phyloP scores from a whole-genome alignment of 1,140 invertebrate species.

The Grapholita molesta region DNA sequence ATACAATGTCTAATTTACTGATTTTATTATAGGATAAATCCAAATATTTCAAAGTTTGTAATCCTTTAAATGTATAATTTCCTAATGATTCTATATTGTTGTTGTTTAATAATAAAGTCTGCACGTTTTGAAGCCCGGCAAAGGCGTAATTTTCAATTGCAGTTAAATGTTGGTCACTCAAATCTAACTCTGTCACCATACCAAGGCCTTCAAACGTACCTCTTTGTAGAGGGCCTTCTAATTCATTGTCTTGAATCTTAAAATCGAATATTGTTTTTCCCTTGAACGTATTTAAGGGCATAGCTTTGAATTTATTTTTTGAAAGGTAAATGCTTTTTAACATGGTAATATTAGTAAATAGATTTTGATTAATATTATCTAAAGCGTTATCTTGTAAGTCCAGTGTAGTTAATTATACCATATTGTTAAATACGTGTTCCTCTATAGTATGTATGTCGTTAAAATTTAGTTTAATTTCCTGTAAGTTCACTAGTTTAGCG shows the following conservation, averaged over 20 bases:
- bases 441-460: neutral
- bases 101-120: neutral
- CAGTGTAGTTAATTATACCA: neutral
- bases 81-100: neutral
- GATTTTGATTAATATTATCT: neutral
- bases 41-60: neutral
- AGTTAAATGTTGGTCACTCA: neutral
- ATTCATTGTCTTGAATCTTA: neutral
- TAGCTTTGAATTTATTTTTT: neutral
- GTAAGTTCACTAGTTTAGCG: neutral
- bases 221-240: neutral
- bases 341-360: neutral
- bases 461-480: neutral
- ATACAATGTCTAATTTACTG: neutral
- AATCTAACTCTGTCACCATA: neutral
- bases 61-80: neutral
- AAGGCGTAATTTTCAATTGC: constrained; percentile 10
- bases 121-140: neutral
- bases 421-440: neutral
- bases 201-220: neutral
- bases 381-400: neutral
- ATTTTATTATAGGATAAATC: constrained; percentile 9
- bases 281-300: neutral
- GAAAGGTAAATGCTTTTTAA: neutral
- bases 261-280: neutral